Base-by-base conservation (phyloP, 2,888 invertebrate genomes). In the Nymphalis urticae region DNA sequence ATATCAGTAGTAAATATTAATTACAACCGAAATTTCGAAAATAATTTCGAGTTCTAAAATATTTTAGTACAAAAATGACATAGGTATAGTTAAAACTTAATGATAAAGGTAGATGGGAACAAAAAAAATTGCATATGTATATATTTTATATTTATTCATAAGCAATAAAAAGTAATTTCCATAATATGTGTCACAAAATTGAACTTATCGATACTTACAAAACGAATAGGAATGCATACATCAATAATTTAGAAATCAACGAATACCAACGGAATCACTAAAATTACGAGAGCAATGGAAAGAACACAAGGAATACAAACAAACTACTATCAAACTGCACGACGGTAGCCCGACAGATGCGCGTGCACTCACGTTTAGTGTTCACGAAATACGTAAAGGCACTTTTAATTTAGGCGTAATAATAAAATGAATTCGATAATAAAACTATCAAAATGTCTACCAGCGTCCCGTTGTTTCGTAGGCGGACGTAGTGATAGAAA, bases 131-230 rank as follows among this genome's bases (percentile, higher is more conserved):
- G 75, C 70, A 71, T 69, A 75, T 21, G 21, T 21, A 32, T 79
- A 81, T 83, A 81, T 83, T 90, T 90, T 85, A 87, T 85, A 81
- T 92, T 92, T 92, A 91, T 90, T 92, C 88, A 88, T 92, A 92
- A 92, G 92, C 92, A 91, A 91, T 92, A 89, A 90, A 91, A 92
- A 90, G 85, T 89, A 91, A 90, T 89, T 80, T 84, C 75, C 84
- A 83, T 85, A 67, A 67, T 67, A 86, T 82, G 84, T 86, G 83
- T 89, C 86, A 89, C 87, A 87, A 85, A 89, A 85, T 85, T 82
- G 76, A 87, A 90, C 85, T 76, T 84, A 88, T 82, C 72, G 77
- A 80, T 83, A 85, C 77, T 79, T 78, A 82, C 76, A 77, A 80
- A 88, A 88, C 81, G 76, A 82, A 88, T 83, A 78, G 75, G 74